phyloP scores from a whole-genome alignment of 2,113 vertebrate species.

The Gallinago media region DNA sequence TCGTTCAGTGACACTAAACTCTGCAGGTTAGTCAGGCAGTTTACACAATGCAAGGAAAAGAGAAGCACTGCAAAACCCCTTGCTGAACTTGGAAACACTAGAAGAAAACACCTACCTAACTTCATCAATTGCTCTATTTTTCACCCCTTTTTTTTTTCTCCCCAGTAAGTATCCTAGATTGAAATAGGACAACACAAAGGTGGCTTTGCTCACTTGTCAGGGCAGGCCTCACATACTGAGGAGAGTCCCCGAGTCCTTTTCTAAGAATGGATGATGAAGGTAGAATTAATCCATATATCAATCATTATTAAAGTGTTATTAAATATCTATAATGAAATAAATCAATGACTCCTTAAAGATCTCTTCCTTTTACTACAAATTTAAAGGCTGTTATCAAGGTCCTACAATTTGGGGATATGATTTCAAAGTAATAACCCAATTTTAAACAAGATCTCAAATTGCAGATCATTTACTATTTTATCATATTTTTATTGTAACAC shows the following conservation, averaged over 20 bases:
- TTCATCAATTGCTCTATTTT: background rate
- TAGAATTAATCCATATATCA: background rate
- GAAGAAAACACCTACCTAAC: background rate
- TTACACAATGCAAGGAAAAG: background rate
- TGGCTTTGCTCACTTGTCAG: background rate
- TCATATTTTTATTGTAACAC: background rate
- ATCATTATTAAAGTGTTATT: background rate
- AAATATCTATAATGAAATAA: background rate
- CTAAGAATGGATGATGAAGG: background rate
- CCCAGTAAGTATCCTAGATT: background rate
- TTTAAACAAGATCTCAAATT: background rate
- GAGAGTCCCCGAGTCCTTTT: background rate
- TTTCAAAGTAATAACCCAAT: background rate
- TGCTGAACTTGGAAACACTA: background rate
- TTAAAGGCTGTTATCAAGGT: background rate
- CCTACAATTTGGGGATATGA: background rate
- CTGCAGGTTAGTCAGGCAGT: background rate
- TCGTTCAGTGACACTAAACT: background rate
- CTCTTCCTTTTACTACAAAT: background rate
- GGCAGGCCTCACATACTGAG: background rate
- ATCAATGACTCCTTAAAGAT: background rate
- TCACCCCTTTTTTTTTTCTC: too few relatives aligned
- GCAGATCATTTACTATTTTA: background rate
- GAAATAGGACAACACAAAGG: background rate
- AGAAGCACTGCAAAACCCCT: background rate